phyloP scores from a whole-genome alignment of 2,113 vertebrate genomes.

The Pseudorhombus dupliciocellatus region DNA sequence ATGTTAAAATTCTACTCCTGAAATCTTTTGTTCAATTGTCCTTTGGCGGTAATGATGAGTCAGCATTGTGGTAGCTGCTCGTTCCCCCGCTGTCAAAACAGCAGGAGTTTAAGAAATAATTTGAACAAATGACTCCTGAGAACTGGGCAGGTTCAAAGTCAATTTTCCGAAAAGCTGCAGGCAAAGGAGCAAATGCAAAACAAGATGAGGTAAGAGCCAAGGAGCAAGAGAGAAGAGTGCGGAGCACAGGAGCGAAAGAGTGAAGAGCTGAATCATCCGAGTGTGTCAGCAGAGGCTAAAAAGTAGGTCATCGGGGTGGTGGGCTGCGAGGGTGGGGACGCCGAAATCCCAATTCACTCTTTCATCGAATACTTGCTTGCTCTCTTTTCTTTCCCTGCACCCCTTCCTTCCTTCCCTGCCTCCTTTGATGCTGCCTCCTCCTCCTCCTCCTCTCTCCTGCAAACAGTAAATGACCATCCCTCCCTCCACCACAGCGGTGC shows the following conservation, averaged over 20 bases:
- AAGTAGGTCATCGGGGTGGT: constrained; percentile 61
- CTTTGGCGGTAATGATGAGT: constrained; percentile 18
- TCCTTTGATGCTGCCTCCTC: constrained; percentile 46
- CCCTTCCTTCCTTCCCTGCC: constrained; percentile 14
- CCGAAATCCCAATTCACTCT: constrained; percentile 54
- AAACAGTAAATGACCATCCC: constrained; percentile 55
- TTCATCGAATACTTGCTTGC: constrained; percentile 64
- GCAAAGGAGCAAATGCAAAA: constrained; percentile 29
- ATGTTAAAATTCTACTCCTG: neutral
- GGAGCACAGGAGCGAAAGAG: constrained; percentile 7
- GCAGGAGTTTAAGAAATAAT: constrained; percentile 35
- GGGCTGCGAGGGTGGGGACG: constrained; percentile 35
- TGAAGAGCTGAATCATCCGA: constrained; percentile 64
- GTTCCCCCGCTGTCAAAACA: constrained; percentile 23
- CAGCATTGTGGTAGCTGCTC: constrained; percentile 35
- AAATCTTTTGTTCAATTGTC: constrained; percentile 21
- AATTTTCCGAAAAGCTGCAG: constrained; percentile 32
- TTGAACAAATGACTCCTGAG: constrained; percentile 40
- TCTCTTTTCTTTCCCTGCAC: constrained; percentile 46
- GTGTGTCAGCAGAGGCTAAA: constrained; percentile 48
- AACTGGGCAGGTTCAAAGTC: constrained; percentile 27
- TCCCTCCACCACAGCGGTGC: constrained; percentile 30
- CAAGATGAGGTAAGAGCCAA: constrained; percentile 9
- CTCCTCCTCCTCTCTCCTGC: constrained; percentile 25
- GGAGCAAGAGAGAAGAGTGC: neutral